Base-by-base conservation (phyloP, 2,888 invertebrate species). In the Itoplectis maculator region DNA sequence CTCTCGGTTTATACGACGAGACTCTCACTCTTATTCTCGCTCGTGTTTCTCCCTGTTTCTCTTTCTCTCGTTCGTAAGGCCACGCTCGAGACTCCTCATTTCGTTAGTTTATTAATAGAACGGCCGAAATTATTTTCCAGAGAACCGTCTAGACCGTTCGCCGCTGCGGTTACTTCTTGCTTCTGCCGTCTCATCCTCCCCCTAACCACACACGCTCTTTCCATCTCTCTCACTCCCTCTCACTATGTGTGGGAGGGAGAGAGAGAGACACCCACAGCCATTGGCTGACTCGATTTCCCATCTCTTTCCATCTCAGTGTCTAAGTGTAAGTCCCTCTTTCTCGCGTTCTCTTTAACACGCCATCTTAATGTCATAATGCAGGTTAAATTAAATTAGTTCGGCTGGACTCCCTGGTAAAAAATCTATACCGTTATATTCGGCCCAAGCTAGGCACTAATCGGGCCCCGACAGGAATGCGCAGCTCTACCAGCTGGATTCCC, bases 81-180 rank as follows among this genome's bases (percentile, higher is more conserved):
- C 82, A 79, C 82, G 73, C 73, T 78, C 76, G 78, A 73, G 81
- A 70, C 81, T 84, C 72, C 85, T 86, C 84, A 86, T 86, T 86
- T 86, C 82, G 83, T 84, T 82, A 83, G 84, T 81, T 83, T 86
- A 86, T 86, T 84, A 84, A 86, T 86, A 86, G 85, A 83, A 84
- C 84, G 84, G 82, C 84, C 83, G 73, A 86, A 86, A 86, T 86
- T 86, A 86, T 86, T 86, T 86, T 86, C 85, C 85, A 86, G 84
- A 84, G 85, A 84, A 83, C 72, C 84, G 84, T 86, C 85, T 86
- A 81, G 81, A 81, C 81, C 84, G 83, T 82, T 78, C 73, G 79
- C 80, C 79, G 79, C 70, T 82, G 80, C 69, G 78, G 79, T 79
- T 83, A 63, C 68, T 73, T 79, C 81, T 79, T 35, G 81, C 47